Conservation (phyloP, 1,140 invertebrate genomes). For the Helicoverpa zea region DNA sequence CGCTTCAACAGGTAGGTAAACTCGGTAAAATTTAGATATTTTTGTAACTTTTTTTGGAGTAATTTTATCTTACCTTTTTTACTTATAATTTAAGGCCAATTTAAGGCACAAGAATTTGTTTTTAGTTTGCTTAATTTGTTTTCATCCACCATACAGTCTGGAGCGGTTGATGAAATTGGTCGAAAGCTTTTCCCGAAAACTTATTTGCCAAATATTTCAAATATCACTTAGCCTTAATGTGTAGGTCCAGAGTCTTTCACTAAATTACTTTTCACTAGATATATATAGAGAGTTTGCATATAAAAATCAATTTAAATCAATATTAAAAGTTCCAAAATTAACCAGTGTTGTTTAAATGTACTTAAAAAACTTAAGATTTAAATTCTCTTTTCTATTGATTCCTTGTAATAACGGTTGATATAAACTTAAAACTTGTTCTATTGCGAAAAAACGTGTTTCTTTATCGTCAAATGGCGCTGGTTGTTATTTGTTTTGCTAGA, state of each 20-base stretch:
- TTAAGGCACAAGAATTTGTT: conserved; percentile 84
- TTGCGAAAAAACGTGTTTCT: conserved; percentile 87
- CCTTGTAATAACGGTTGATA: conserved; percentile 86
- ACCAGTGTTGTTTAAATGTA: conserved; percentile 87
- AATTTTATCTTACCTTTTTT: conserved; percentile 85
- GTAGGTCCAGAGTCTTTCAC: conserved; percentile 81
- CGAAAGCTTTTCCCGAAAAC: conserved; percentile 79
- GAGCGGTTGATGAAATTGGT: conserved; percentile 83
- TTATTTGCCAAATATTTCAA: conserved; percentile 82
- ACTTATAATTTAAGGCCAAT: conserved; percentile 86
- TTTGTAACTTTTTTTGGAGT: conserved; percentile 76
- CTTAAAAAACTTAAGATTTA: conserved; percentile 84
- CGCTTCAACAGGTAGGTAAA: conserved; percentile 84
- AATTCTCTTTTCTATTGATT: conserved; percentile 86
- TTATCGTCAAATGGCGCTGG: conserved; percentile 86
- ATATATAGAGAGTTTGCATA: conserved; percentile 84
- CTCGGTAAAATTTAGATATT: conserved; percentile 80
- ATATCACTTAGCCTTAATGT: conserved; percentile 83
- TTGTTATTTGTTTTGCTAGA: conserved; percentile 82
- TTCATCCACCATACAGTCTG: conserved; percentile 78
- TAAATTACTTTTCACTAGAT: conserved; percentile 85
- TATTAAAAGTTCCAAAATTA: conserved; percentile 84
- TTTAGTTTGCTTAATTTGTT: conserved; percentile 69
- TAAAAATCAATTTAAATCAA: conserved; percentile 84
- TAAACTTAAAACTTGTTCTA: conserved; percentile 87